A percentile compares a stretch with the other conserved stretches of the same genome.
Evolutionary conservation across 1,140 invertebrate genomes (phyloP).

Genomic region (Cydia amplana): DNA sequence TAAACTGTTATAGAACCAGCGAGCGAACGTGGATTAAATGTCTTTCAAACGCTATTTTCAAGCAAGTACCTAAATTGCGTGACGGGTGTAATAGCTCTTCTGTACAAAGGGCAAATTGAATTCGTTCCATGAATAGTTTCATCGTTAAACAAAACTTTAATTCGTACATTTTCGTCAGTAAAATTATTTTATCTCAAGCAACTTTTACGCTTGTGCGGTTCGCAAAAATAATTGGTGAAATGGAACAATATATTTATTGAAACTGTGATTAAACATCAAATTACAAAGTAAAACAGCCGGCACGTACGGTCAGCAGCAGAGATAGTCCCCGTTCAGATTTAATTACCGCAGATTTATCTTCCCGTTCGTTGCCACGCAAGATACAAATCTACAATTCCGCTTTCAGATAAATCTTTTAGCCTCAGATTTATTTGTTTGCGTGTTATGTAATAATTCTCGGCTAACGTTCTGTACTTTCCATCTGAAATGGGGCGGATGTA

Average conservation of each 20-base stretch:
- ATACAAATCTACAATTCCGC: conserved; percentile 32
- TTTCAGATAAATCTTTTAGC: conserved; percentile 32
- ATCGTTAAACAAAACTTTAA: neutral
- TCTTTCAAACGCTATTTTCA: neutral
- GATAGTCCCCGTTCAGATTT: conserved; percentile 12
- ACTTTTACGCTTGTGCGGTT: neutral
- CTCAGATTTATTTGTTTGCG: conserved; percentile 32
- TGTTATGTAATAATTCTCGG: conserved; percentile 29
- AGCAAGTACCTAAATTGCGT: neutral
- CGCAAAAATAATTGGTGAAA: neutral
- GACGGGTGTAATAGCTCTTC: neutral
- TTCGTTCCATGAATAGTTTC: conserved; percentile 6
- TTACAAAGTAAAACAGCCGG: conserved; percentile 17
- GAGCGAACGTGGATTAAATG: neutral
- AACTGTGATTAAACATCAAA: conserved; percentile 21
- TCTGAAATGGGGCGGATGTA: conserved; percentile 10
- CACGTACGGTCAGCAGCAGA: neutral
- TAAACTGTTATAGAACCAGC: neutral
- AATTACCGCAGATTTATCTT: conserved; percentile 31
- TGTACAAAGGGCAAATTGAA: neutral
- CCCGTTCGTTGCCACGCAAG: conserved; percentile 25
- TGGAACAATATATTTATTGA: neutral
- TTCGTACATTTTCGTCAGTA: neutral
- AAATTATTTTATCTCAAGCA: neutral
- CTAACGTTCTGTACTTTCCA: conserved; percentile 11